Evolutionary conservation across 2,113 vertebrate genomes (phyloP).

Genomic region (Corydoras sp.): DNA sequence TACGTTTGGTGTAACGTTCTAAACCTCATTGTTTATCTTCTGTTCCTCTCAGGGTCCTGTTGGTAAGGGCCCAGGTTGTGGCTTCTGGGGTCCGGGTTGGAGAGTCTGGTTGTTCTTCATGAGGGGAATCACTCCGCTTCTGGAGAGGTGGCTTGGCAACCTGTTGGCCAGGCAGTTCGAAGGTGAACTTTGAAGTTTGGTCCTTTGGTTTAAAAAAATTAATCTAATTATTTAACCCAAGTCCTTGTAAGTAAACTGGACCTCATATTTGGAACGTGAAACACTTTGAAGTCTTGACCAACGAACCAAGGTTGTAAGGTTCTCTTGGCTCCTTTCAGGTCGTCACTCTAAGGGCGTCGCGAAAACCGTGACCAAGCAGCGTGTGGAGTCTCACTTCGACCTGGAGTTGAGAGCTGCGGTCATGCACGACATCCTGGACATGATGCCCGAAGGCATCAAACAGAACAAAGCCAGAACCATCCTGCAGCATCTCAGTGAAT

Average conservation of each 20-base stretch:
- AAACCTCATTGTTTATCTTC: conserved; percentile 3
- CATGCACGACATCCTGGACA: conserved; percentile 98
- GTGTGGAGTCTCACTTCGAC: conserved; percentile 98
- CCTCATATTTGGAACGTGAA: no score
- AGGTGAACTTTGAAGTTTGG: conserved; percentile 62
- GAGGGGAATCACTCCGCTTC: conserved; percentile 93
- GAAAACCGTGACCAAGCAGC: conserved; percentile 97
- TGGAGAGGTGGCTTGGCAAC: conserved; percentile 97
- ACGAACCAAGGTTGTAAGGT: not conserved
- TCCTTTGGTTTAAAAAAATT: no score
- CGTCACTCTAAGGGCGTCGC: conserved; percentile 98
- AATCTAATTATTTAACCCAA: no score
- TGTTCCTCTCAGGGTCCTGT: conserved; percentile 79
- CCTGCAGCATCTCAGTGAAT: conserved; percentile 94
- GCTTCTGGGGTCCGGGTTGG: conserved; percentile 98
- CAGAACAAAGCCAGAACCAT: conserved; percentile 99
- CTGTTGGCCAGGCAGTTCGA: conserved; percentile 97
- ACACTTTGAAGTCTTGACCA: no score
- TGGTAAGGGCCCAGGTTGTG: conserved; percentile 96
- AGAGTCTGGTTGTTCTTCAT: conserved; percentile 99
- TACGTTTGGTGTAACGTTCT: not conserved
- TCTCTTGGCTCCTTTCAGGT: conserved; percentile 58
- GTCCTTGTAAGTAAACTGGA: no score
- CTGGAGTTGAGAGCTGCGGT: conserved; percentile 94
- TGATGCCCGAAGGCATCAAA: conserved; percentile 99